phyloP scores from a whole-genome alignment of 2,113 vertebrate genomes.

The Sus scrofa region T2T-Sscrofa CM000814.6:84693001-84693500 shows the following conservation, averaged over 20 bases:
- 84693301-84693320: background rate
- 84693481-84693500: background rate
- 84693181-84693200: background rate
- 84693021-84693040: background rate
- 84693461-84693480: background rate
- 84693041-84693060: background rate
- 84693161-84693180: background rate
- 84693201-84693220: background rate
- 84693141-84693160: slow-evolving; percentile 33
- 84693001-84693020: background rate
- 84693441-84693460: background rate
- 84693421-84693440: slow-evolving; percentile 4
- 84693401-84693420: slow-evolving; percentile 19
- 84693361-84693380: background rate
- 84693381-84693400: background rate
- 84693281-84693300: slow-evolving; percentile 22
- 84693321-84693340: background rate
- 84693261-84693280: background rate
- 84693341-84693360: slow-evolving; percentile 9
- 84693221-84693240: background rate
- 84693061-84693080: background rate
- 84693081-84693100: background rate
- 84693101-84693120: slow-evolving; percentile 36
- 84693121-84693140: background rate
- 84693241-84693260: background rate